Evolutionary conservation across 2,888 invertebrate species (phyloP), one percentile per base, ranked within the genome.

Genomic region (Cephus pygmeus): DNA sequence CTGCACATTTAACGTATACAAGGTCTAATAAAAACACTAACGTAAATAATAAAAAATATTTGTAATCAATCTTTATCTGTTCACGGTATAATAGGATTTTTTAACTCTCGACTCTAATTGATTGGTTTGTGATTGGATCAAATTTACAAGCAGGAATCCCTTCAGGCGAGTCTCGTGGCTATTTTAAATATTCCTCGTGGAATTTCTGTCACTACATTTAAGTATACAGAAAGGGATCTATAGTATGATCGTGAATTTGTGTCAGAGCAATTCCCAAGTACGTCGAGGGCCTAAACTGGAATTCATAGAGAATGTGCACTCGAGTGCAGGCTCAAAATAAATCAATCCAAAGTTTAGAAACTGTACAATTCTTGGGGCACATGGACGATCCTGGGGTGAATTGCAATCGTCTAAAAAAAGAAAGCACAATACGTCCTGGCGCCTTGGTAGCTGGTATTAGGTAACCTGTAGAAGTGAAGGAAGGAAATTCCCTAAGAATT

Each of bases 401-500:
- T 23, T 23, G 23, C 56, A 23, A 56, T 23, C 23, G 23, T 9
- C 2, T 56, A 23, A 56, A 56, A 23, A 23, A 40, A 40, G 1
- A 11, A 56, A 56, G 56, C 23, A 56, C 23, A 23, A 56, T 56
- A 56, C 56, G 23, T 56, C 56, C 2, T 56, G 23, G 0, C 9
- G 56, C 56, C 1, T 23, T 56, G 56, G 23, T 56, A 56, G 56
- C 9, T 56, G 23, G 56, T 56, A 23, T 56, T 56, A 56, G 56
- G 56, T 56, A 23, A 56, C 56, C 56, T 23, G 15, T 56, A 9
- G 56, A 56, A 23, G 23, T 2, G 56, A 15, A 56, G 23, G 40
- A 85, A 87, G 85, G 85, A 84, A 84, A 87, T 87, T 83, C 80
- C 76, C 76, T 74, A 79, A 80, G 82, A 85, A 83, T 83, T 80